Evolutionary conservation across 1,140 invertebrate genomes (phyloP).

Genomic region (Ylistrum balloti): DNA sequence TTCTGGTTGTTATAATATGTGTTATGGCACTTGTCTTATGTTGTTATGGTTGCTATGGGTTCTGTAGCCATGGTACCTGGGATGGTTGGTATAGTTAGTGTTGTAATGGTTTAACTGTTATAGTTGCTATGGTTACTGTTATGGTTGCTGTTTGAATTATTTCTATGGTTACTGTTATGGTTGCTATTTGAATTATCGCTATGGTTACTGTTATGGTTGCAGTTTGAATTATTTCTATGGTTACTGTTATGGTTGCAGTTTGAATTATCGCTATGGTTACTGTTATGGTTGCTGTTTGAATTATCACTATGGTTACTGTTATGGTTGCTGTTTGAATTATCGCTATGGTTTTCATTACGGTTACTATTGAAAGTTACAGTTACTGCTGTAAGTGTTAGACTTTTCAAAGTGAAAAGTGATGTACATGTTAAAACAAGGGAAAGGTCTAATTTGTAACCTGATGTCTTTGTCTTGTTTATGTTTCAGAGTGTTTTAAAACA

Average conservation of each 20-base stretch:
- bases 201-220: background rate
- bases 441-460: too few relatives aligned
- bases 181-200: background rate
- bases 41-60: background rate
- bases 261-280: too few relatives aligned
- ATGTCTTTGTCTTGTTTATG: background rate
- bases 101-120: background rate
- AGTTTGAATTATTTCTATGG: background rate
- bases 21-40: background rate
- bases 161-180: background rate
- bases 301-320: too few relatives aligned
- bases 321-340: too few relatives aligned
- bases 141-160: background rate
- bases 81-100: too few relatives aligned
- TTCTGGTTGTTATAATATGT: background rate
- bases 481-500: constrained; percentile 21
- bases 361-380: background rate
- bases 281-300: too few relatives aligned
- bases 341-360: background rate
- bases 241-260: background rate
- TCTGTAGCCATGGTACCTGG: too few relatives aligned
- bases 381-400: background rate
- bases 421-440: background rate
- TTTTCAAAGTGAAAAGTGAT: background rate
- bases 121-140: background rate